Evolutionary conservation across 1,140 invertebrate genomes (phyloP).

Genomic region (Drosophila kanapiae): DNA sequence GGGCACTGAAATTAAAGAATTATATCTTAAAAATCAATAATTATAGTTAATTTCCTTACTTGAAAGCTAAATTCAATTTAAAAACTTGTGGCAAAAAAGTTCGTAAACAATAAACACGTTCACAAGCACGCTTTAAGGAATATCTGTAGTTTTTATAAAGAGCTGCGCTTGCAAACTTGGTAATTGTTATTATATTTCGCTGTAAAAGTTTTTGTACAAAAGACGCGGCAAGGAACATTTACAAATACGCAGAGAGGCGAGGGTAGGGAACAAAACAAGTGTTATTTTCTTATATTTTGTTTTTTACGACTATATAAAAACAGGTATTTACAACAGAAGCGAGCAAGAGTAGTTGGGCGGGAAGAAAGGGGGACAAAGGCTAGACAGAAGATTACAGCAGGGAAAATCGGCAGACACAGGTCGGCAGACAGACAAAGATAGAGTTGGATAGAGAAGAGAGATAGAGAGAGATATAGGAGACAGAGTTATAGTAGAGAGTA

Average conservation of each 20-base stretch:
- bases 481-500: slow-evolving; percentile 30
- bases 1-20: not conserved
- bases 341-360: slow-evolving; percentile 36
- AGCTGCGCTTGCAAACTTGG: not conserved
- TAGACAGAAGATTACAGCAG: slow-evolving; percentile 75
- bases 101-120: not conserved
- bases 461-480: slow-evolving; percentile 41
- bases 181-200: not conserved
- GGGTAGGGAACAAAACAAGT: slow-evolving; percentile 30
- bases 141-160: not conserved
- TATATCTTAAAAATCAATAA: not conserved
- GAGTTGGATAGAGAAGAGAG: slow-evolving; percentile 40
- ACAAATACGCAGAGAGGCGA: slow-evolving; percentile 31
- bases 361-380: slow-evolving; percentile 41
- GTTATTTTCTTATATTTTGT: slow-evolving; percentile 21
- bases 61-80: not conserved
- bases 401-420: slow-evolving; percentile 61
- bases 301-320: slow-evolving; percentile 20
- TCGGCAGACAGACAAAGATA: slow-evolving; percentile 50
- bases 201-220: slow-evolving; percentile 31
- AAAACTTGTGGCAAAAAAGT: not conserved
- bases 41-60: not conserved
- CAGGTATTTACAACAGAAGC: slow-evolving; percentile 66
- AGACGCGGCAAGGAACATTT: slow-evolving; percentile 31
- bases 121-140: not conserved